phyloP scores from a whole-genome alignment of 2,797 vertebrate species.

The Falco peregrinus region DNA sequence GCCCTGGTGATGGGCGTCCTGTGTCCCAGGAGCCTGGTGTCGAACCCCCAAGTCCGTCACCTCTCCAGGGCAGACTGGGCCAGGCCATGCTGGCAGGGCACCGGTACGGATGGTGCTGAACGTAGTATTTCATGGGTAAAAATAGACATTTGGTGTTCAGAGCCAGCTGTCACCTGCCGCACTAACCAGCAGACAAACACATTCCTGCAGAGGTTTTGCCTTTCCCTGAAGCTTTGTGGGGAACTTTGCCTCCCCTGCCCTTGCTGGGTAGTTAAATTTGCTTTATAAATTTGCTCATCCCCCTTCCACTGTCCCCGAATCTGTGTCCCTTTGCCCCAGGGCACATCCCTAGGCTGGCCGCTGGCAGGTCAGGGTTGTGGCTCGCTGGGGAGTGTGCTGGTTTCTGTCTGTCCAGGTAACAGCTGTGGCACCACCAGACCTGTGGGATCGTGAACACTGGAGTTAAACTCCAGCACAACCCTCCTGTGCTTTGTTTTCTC shows the following conservation, averaged over 20 bases:
- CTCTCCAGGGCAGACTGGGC: fast-evolving
- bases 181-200: fast-evolving
- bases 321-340: fast-evolving
- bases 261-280: background rate
- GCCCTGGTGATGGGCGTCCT: background rate
- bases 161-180: background rate
- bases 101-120: fast-evolving
- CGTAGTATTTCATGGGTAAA: background rate
- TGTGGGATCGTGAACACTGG: fast-evolving
- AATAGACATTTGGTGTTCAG: background rate
- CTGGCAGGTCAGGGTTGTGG: fast-evolving
- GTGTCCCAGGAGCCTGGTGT: background rate
- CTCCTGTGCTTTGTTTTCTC: background rate
- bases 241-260: background rate
- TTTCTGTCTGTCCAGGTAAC: background rate
- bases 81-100: background rate
- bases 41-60: fast-evolving
- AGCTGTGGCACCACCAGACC: background rate
- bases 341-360: background rate
- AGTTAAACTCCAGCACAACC: background rate
- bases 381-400: fast-evolving
- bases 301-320: fast-evolving
- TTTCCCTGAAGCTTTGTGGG: background rate
- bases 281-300: background rate
- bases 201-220: fast-evolving